Conservation (phyloP, 1,140 invertebrate species). For the Reticulitermes speratus region DNA sequence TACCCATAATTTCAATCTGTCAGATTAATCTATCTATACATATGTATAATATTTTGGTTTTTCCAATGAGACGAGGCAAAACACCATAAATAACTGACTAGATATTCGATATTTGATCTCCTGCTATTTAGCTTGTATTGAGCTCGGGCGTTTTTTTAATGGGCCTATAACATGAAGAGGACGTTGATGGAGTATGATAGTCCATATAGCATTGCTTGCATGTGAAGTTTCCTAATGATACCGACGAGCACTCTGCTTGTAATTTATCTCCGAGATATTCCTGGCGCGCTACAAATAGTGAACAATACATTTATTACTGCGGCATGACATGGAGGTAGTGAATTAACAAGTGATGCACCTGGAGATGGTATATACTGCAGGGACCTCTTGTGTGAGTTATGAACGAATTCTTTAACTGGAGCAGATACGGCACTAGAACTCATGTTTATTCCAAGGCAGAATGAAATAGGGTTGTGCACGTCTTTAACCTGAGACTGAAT, state of each 20-base stretch:
- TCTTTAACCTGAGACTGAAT: not conserved
- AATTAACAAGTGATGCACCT: not conserved
- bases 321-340: not conserved
- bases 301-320: not conserved
- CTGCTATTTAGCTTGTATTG: not conserved
- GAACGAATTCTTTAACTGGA: not conserved
- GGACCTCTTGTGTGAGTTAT: not conserved
- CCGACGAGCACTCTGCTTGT: not conserved
- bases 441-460: not conserved
- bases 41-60: too few species aligned
- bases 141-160: not conserved
- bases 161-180: not conserved
- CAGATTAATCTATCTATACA: too few species aligned
- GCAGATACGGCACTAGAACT: not conserved
- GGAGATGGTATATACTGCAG: not conserved
- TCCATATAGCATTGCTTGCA: not conserved
- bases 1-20: too few species aligned
- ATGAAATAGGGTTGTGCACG: not conserved
- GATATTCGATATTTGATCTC: too few species aligned
- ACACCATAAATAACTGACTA: too few species aligned
- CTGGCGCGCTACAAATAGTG: not conserved
- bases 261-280: not conserved
- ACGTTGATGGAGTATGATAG: not conserved
- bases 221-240: not conserved
- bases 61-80: too few species aligned